Conservation (phyloP, 1,140 invertebrate species). For the Apocrypta bakeri region DNA sequence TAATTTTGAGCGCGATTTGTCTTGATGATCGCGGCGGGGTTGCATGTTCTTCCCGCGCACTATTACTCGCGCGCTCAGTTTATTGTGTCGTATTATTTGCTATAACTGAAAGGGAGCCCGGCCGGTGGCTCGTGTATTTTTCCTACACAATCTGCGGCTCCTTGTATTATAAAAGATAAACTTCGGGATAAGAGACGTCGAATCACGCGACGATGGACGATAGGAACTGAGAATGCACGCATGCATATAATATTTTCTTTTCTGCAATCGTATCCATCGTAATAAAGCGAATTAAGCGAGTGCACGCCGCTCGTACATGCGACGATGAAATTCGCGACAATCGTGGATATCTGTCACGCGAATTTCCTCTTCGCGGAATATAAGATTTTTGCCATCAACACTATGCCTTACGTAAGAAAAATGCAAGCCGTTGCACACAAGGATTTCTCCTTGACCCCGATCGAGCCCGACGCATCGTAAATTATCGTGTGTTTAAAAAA, state of each 20-base stretch:
- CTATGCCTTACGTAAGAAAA: not conserved
- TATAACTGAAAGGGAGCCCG: not conserved
- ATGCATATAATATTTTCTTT: no score
- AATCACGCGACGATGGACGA: not conserved
- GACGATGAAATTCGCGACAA: no score
- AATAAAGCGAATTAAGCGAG: not conserved
- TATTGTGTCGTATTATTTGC: not conserved
- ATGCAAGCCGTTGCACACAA: no score
- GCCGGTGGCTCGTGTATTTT: no score
- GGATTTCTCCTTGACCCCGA: no score
- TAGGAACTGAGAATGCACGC: no score
- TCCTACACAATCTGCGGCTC: not conserved
- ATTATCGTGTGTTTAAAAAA: no score
- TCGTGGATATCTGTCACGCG: not conserved
- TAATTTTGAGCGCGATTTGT: constrained; percentile 15
- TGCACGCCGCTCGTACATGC: not conserved
- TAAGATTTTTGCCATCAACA: not conserved
- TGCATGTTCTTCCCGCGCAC: not conserved
- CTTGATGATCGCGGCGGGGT: not conserved
- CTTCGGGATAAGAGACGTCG: not conserved
- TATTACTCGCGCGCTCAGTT: not conserved
- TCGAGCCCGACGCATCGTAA: no score
- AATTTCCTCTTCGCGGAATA: not conserved
- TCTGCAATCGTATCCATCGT: not conserved
- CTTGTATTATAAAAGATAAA: not conserved